Evolutionary conservation across 2,888 invertebrate genomes (phyloP).

Genomic region (Nomada fabriciana): DNA sequence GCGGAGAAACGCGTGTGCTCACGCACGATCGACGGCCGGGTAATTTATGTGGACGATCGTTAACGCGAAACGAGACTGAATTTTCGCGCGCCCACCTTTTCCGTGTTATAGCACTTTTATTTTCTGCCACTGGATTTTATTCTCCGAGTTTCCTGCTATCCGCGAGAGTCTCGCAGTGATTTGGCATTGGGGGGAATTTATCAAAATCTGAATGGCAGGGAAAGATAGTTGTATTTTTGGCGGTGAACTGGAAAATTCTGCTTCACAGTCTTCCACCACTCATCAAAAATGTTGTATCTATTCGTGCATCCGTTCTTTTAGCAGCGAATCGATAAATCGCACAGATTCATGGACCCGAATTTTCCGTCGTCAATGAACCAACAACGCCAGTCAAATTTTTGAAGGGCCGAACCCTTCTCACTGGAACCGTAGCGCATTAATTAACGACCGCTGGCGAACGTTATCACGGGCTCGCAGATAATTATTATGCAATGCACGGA

Average conservation of each 20-base stretch:
- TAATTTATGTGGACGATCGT: constrained; percentile 48
- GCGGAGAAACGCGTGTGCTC: constrained; percentile 40
- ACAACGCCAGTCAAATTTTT: constrained; percentile 8
- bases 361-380: not conserved
- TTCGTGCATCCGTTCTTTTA: not conserved
- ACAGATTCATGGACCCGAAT: not conserved
- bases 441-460: constrained; percentile 52
- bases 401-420: constrained; percentile 14
- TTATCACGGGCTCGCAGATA: constrained; percentile 53
- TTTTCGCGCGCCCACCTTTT: constrained; percentile 31
- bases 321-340: not conserved
- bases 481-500: constrained; percentile 63
- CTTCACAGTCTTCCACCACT: no score
- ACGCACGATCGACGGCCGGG: constrained; percentile 33
- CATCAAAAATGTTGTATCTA: not conserved
- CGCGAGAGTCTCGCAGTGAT: no score
- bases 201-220: no score
- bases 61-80: constrained; percentile 38
- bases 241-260: no score
- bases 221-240: no score
- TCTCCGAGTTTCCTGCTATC: not conserved
- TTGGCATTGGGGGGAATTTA: no score
- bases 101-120: not conserved
- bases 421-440: constrained; percentile 46
- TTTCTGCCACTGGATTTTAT: not conserved